Evolutionary conservation across 1,140 invertebrate species (phyloP).

Genomic region (Eupristina koningsbergeri): DNA sequence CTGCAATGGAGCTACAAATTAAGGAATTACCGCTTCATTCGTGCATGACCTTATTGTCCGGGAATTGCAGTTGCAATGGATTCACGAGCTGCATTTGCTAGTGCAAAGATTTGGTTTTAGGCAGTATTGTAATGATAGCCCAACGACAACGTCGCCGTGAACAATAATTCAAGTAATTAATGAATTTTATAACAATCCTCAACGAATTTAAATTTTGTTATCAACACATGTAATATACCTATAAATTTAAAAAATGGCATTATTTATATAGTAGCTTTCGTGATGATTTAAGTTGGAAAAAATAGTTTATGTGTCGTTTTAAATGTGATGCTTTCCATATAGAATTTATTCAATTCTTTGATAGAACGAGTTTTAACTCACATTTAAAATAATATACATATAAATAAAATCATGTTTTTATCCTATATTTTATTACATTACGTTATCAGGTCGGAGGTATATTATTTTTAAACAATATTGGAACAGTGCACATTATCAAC

Average conservation of each 20-base stretch:
- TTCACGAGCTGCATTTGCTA: background rate
- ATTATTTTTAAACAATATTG: background rate
- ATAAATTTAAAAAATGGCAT: too few species aligned
- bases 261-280: too few species aligned
- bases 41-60: conserved; percentile 15
- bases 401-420: background rate
- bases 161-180: background rate
- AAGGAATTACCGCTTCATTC: background rate
- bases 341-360: too few species aligned
- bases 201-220: background rate
- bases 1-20: background rate
- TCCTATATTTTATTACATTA: background rate
- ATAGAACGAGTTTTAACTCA: too few species aligned
- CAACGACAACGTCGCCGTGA: background rate
- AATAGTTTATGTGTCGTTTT: background rate
- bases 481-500: background rate
- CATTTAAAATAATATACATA: too few species aligned
- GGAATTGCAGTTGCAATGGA: background rate
- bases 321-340: background rate
- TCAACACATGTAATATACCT: too few species aligned
- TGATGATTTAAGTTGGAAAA: background rate
- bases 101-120: background rate
- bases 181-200: background rate
- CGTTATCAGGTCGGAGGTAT: background rate
- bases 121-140: background rate